A percentile compares a stretch with the other conserved stretches of the same genome.
phyloP scores from a whole-genome alignment of 2,888 invertebrate genomes.

The Chrysodeixis includens region DNA sequence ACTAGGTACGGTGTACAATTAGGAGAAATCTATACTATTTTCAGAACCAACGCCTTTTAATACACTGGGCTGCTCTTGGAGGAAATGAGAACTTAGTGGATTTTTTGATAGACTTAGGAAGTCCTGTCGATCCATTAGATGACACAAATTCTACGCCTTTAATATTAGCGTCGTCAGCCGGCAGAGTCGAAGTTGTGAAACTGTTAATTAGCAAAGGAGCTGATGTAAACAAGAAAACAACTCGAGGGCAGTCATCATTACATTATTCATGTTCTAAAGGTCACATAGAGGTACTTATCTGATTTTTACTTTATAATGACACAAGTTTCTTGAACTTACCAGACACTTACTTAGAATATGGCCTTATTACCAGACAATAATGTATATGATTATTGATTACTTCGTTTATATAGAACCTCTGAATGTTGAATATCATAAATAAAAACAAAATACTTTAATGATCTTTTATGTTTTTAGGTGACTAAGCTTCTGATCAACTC shows the following conservation, averaged over 20 bases:
- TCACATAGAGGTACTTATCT: conserved; percentile 90
- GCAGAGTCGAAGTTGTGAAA: conserved; percentile 91
- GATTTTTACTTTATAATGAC: background rate
- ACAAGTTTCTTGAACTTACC: background rate
- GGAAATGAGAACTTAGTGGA: conserved; percentile 93
- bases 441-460: background rate
- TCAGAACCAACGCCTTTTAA: conserved; percentile 92
- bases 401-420: background rate
- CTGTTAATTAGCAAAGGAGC: conserved; percentile 91
- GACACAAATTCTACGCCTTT: conserved; percentile 94
- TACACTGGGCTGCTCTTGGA: conserved; percentile 95
- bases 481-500: conserved; percentile 91
- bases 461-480: conserved; percentile 85
- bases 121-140: conserved; percentile 92
- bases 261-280: conserved; percentile 97
- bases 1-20: too few species aligned
- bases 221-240: conserved; percentile 92
- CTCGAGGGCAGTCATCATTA: conserved; percentile 93
- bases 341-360: background rate
- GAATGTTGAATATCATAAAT: background rate
- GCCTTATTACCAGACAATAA: background rate
- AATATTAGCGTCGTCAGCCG: conserved; percentile 94
- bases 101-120: conserved; percentile 91
- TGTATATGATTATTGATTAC: too few species aligned
- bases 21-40: too few species aligned